phyloP scores from a whole-genome alignment of 2,113 vertebrate species.

The Pavo muticus region DNA sequence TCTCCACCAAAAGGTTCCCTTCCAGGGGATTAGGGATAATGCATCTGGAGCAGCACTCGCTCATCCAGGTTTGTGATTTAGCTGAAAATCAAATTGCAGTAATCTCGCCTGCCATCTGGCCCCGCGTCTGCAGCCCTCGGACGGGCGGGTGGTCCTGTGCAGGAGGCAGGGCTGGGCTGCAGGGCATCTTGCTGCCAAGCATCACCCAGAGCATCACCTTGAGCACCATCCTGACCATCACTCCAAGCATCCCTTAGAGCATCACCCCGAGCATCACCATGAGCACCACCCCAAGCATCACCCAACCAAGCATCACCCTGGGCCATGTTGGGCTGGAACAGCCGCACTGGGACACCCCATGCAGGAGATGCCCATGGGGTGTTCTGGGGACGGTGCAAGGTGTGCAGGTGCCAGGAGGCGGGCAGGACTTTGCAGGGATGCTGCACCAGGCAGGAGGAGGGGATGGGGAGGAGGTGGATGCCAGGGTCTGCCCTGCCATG shows the following conservation, averaged over 20 bases:
- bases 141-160: not conserved
- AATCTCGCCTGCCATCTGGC: slow-evolving; percentile 75
- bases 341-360: accelerated
- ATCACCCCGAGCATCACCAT: accelerated
- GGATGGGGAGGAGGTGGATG: not conserved
- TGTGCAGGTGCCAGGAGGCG: accelerated
- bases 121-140: slow-evolving; percentile 32
- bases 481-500: not conserved
- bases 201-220: not conserved
- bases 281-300: not conserved
- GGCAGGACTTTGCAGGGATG: not conserved
- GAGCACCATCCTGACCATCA: not conserved
- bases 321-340: accelerated
- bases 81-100: slow-evolving; percentile 74
- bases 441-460: not conserved
- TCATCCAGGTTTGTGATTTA: slow-evolving; percentile 68
- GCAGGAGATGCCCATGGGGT: not conserved
- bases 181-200: not conserved
- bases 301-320: not conserved
- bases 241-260: not conserved
- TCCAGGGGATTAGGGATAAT: slow-evolving; percentile 68
- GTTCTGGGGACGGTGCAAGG: not conserved
- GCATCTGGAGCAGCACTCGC: slow-evolving; percentile 60
- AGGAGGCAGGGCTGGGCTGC: not conserved
- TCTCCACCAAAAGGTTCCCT: slow-evolving; percentile 63